Conservation (phyloP, 2,113 vertebrate genomes). For the Macroglossus sobrinus region DNA sequence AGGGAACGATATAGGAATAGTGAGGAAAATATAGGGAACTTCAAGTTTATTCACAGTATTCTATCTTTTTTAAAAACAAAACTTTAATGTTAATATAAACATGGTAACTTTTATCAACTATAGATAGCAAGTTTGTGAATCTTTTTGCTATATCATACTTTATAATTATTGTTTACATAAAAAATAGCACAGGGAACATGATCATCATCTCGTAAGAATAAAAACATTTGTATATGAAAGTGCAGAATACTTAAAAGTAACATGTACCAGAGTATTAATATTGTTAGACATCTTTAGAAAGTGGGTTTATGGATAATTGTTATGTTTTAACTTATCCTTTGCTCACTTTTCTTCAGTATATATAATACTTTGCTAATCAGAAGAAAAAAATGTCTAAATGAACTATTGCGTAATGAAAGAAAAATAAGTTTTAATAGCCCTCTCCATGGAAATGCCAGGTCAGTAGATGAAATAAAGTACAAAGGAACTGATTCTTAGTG, state of each 20-base stretch:
- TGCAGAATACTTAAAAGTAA: background rate
- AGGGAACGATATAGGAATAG: background rate
- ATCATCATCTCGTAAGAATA: background rate
- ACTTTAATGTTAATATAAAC: background rate
- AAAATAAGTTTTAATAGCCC: background rate
- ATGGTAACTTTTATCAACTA: background rate
- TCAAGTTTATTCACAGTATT: background rate
- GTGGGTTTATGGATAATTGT: background rate
- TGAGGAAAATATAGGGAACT: background rate
- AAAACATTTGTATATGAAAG: background rate
- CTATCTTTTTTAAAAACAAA: background rate
- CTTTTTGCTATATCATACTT: background rate
- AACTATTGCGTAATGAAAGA: background rate
- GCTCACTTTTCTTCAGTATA: conserved; percentile 18
- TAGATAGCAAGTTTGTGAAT: background rate
- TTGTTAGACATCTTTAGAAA: background rate
- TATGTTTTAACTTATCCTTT: conserved; percentile 21
- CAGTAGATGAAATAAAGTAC: background rate
- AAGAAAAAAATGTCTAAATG: background rate
- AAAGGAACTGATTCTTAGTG: background rate
- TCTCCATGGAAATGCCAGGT: background rate
- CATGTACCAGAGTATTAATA: background rate
- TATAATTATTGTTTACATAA: background rate
- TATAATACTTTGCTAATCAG: background rate
- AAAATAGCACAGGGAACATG: background rate